These are phyloP conservation scores for Alca torda DNA, from an alignment of 2,797 vertebrate genomes.

Conservation along the genomic window DNA sequence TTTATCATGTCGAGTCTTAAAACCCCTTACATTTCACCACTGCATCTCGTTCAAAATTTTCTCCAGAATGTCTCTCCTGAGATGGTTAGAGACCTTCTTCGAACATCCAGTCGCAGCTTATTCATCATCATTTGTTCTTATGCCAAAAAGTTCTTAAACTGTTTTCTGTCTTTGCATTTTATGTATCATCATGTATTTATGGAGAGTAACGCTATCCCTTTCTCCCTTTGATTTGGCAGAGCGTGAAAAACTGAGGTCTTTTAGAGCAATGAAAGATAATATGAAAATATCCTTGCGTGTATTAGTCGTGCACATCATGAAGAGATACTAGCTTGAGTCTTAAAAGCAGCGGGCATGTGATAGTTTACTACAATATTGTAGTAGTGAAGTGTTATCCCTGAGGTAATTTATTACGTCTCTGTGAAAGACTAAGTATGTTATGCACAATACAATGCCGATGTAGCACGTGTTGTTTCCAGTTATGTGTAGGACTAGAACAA, in stretches of 20 bases:
- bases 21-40: neutral
- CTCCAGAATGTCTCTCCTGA: neutral
- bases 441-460: rapidly evolving
- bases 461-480: neutral
- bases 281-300: neutral
- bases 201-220: neutral
- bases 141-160: neutral
- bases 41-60: neutral
- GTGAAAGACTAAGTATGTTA: neutral
- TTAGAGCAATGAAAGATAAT: neutral
- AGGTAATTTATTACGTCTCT: neutral
- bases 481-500: neutral
- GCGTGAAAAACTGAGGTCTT: neutral
- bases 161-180: neutral
- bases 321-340: neutral
- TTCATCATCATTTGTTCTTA: neutral
- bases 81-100: neutral
- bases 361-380: neutral
- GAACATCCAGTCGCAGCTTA: neutral
- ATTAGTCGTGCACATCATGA: neutral
- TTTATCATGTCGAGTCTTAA: neutral
- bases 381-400: neutral
- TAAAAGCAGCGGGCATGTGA: neutral
- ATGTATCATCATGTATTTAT: neutral
- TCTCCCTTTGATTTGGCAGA: neutral